Base-by-base conservation (phyloP, 2,888 invertebrate species). In the Punctoribates punctum region DNA sequence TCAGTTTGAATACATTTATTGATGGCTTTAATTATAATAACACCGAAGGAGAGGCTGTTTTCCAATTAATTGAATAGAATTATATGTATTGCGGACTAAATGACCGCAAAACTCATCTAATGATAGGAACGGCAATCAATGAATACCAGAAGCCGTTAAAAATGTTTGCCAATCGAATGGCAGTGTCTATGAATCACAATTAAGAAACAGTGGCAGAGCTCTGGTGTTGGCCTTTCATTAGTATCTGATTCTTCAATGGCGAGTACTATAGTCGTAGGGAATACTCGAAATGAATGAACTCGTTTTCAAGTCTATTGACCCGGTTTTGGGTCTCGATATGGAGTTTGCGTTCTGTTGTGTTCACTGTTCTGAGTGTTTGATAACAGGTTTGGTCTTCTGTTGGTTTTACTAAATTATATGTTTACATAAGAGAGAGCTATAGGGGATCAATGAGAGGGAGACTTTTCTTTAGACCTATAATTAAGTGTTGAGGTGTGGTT, bases 401-500 rank as follows among this genome's bases (percentile, higher is more conserved):
- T 70, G 70, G 70, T 70, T 70, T 70, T 70, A 70, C 38, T 70
- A 70, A 70, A 70, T 70, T 70, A 70, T 70, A 70, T 70, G 70
- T 70, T 70, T 70, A 70, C 70, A 70, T 70, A 70, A 70, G n/a
- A 62, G 62, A 70, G 70, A 38, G 9, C 6, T 57, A 46, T 60
- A n/a, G 70, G 46, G 70, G 70, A 23, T 38, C 70, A 70, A 20
- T 25, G 70, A 70, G 70, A 70, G 70, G 46, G 70, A 70, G 23
- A 38, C 70, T 29, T 17, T 13, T 15, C 13, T 70, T 70, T 46
- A 70, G 46, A 62, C 42, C 70, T 70, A 70, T 70, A 70, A 70
- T 70, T 70, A 70, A 70, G 70, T 70, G 70, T 70, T 70, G 70
- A 70, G 70, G 70, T 70, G 70, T 70, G 70, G 70, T 46, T 70